These are phyloP conservation scores for Nanorana parkeri DNA, from an alignment of 2,113 vertebrate species.

Conservation along the genomic window DNA sequence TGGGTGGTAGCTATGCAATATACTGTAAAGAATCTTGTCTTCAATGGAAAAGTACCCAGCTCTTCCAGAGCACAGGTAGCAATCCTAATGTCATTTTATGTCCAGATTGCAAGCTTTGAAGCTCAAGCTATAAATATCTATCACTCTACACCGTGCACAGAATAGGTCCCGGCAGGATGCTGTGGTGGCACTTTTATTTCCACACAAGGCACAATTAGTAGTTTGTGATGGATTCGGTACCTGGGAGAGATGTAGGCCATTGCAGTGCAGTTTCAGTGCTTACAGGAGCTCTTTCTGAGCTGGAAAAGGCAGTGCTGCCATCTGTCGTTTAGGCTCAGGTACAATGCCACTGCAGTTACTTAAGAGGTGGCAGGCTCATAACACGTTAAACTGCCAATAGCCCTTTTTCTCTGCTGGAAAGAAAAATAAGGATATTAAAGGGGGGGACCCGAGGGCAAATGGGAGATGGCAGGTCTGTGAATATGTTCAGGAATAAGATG, in stretches of 20 bases:
- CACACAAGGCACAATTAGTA: slow-evolving; percentile 19
- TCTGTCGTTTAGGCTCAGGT: background rate
- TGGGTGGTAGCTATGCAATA: too few species aligned
- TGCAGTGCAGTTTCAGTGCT: slow-evolving; percentile 20
- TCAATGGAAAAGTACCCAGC: too few species aligned
- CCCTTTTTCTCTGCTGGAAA: too few species aligned
- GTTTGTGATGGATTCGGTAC: background rate
- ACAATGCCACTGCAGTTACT: background rate
- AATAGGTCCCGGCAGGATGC: background rate
- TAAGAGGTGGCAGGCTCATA: background rate
- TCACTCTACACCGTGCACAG: background rate
- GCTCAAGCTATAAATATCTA: background rate
- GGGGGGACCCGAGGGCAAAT: too few species aligned
- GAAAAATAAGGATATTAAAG: background rate
- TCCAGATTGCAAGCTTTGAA: background rate
- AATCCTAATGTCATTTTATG: too few species aligned
- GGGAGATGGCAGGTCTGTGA: background rate
- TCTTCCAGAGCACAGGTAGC: too few species aligned
- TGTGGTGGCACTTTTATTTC: background rate
- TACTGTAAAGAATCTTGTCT: too few species aligned
- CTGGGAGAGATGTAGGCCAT: background rate
- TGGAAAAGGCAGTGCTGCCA: background rate
- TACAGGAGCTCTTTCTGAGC: background rate
- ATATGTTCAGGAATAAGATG: slow-evolving; percentile 28
- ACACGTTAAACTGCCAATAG: too few species aligned